Percentiles rank a stretch among this genome's conserved stretches.
phyloP scores from a whole-genome alignment of 2,797 vertebrate species.

The Nannoperca obscura region DNA sequence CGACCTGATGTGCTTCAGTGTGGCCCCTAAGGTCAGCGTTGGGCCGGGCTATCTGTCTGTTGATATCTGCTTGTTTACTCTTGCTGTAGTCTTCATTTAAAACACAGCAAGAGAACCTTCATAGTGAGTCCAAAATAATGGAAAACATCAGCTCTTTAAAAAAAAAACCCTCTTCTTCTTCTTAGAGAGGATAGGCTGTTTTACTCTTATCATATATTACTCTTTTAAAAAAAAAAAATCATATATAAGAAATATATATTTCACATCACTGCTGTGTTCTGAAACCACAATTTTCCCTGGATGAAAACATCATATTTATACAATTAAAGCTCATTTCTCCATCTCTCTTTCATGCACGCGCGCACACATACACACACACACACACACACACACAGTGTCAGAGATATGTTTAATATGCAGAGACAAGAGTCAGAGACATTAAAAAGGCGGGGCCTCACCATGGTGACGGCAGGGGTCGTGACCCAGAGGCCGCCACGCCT shows the following conservation, averaged over 20 bases:
- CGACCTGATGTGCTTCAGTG: neutral
- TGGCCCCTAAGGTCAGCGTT: neutral
- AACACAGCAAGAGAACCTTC: neutral
- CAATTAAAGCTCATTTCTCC: neutral
- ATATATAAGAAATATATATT: neutral
- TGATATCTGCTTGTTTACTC: neutral
- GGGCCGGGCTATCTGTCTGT: neutral
- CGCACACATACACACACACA: slow-evolving; percentile 9
- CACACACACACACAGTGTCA: slow-evolving; percentile 5
- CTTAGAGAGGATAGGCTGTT: neutral
- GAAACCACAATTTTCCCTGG: neutral
- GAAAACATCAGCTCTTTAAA: no score
- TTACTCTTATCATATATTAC: neutral
- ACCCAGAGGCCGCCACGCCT: slow-evolving; percentile 72
- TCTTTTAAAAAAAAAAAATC: no score
- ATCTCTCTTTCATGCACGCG: neutral
- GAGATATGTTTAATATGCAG: slow-evolving; percentile 69
- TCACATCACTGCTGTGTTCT: neutral
- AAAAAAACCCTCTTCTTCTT: neutral
- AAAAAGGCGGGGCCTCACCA: slow-evolving; percentile 75
- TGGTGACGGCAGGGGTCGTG: slow-evolving; percentile 75
- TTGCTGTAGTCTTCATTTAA: neutral
- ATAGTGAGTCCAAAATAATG: neutral
- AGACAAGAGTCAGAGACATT: slow-evolving; percentile 68
- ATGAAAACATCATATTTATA: neutral